Percentiles rank a stretch among this genome's conserved stretches.
Conservation (phyloP, 53 echinoderm and acorn worm genomes). For the Actinopyga echinites region DNA sequence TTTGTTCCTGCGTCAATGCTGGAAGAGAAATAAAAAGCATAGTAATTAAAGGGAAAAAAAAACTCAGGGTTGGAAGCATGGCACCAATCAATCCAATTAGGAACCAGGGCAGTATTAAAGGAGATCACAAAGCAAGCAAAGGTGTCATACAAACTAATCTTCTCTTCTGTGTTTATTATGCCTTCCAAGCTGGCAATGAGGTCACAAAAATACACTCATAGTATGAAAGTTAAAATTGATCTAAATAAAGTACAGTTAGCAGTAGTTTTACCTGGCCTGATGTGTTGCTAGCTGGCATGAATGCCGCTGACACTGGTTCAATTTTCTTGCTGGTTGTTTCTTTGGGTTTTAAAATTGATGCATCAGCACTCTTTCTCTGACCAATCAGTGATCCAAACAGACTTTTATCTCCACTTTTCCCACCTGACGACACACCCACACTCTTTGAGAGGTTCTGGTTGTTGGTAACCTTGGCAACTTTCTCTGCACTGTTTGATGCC, state of each 20-base stretch:
- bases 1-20: no score
- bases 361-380: slow-evolving; percentile 7
- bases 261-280: neutral
- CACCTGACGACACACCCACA: neutral
- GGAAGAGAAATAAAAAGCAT: no score
- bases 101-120: no score
- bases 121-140: no score
- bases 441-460: slow-evolving; percentile 1
- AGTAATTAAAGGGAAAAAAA: no score
- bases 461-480: neutral
- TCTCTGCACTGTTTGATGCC: neutral
- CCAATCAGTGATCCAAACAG: neutral
- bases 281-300: neutral
- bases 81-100: no score
- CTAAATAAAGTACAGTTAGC: neutral
- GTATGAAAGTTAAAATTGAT: no score
- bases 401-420: neutral
- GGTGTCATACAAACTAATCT: no score
- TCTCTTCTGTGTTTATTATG: no score
- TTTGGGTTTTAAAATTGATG: neutral
- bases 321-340: neutral
- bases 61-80: no score
- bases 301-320: neutral
- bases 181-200: no score
- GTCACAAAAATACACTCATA: no score